Evolutionary conservation across 2,113 vertebrate species (phyloP), one percentile per base, ranked within the genome.

Genomic region (Hystrix cristata): DNA sequence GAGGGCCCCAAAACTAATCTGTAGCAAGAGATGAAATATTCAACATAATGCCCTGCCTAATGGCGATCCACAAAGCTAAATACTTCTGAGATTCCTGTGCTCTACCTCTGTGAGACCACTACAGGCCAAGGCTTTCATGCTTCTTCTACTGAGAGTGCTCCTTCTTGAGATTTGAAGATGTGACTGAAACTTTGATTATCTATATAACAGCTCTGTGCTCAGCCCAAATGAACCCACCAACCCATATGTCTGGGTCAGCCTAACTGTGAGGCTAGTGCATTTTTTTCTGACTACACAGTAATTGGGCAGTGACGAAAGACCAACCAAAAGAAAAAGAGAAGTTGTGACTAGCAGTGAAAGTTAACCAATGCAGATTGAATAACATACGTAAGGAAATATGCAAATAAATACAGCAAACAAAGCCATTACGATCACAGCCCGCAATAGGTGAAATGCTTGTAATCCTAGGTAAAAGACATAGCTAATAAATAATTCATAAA

Each of bases 401-500:
- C 51, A 46, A 90, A 78, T 80, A 89, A 92, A 72, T 0, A 88
- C 6, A 88, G 18, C 2, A 95, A 60, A 15, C 46, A 78, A 95
- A 87, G 19, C 31, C 51, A 89, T 34, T 46, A 90, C 46, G 7
- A 29, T 80, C 34, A 29, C 51, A 93, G 71, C 27, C 13, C 3
- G 43, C 38, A 94, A 85, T 14, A 90, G 29, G 29, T 80, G 64
- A 94, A 46, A 94, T 90, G 34, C 84, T 59, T 71, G 6, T 18
- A 94, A 95, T 51, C 16, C 71, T 72, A 74, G 29, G 95, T 48
- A 27, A 10, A 89, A 94, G 96, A 93, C 83, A 89, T 27, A 94
- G 83, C 69, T 87, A 87, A 95, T 46, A 94, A 79, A 16, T 76
- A 97, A 93, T 83, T 94, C 19, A 88, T 81, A 76, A 81, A 64